phyloP scores from a whole-genome alignment of 1,140 invertebrate genomes.

The Bombus sylvicola region DNA sequence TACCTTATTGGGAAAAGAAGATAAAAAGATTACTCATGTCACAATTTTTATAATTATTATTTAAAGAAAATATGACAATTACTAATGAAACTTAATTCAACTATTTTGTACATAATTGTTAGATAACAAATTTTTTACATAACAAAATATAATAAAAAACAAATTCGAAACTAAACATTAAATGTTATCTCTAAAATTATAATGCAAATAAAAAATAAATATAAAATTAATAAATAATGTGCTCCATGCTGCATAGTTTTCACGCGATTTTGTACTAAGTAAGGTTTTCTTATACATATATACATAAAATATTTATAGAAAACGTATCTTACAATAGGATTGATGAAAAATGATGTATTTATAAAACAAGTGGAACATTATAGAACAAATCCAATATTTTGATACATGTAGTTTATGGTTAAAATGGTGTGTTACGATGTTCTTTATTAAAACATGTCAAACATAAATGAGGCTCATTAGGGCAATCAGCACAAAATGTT shows the following conservation, averaged over 20 bases:
- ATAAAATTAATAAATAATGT: background rate
- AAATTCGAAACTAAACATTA: background rate
- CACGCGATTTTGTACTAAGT: background rate
- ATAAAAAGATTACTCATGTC: background rate
- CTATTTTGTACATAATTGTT: conserved; percentile 13
- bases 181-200: background rate
- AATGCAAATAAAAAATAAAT: background rate
- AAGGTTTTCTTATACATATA: background rate
- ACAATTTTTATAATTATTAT: background rate
- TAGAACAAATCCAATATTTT: background rate
- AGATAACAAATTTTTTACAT: conserved; percentile 4
- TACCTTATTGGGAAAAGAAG: background rate
- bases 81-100: background rate
- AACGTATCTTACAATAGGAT: background rate
- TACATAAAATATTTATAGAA: background rate
- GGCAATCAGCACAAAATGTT: background rate
- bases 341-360: background rate
- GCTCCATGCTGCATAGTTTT: background rate
- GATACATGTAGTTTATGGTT: background rate
- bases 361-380: background rate
- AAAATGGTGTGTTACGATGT: background rate
- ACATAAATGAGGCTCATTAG: background rate
- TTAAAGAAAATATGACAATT: background rate
- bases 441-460: background rate
- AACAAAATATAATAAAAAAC: background rate